Evolutionary conservation across 2,113 vertebrate genomes (phyloP).

Genomic region (Tragelaphus buxtoni): DNA sequence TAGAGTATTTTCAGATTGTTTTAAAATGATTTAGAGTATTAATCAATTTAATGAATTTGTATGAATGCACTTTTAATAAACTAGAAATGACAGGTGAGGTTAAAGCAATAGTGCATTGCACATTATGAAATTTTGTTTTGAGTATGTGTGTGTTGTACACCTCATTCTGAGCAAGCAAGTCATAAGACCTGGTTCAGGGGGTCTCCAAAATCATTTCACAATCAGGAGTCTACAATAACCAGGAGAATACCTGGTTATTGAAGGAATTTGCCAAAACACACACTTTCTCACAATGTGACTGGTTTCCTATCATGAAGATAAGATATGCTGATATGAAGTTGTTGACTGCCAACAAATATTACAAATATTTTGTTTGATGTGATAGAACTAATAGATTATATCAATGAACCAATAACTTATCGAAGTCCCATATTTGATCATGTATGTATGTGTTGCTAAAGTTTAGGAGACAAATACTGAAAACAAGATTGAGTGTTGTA

Average conservation of each 20-base stretch:
- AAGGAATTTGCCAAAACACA: background rate
- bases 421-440: background rate
- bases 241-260: background rate
- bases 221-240: background rate
- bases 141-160: background rate
- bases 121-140: background rate
- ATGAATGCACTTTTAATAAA: background rate
- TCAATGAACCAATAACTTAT: background rate
- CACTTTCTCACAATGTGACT: accelerated
- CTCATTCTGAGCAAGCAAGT: background rate
- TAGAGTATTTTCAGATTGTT: background rate
- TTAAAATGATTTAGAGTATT: background rate
- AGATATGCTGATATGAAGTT: background rate
- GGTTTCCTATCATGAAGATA: background rate
- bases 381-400: background rate
- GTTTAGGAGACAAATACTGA: background rate
- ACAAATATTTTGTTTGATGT: background rate
- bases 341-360: background rate
- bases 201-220: background rate
- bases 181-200: background rate
- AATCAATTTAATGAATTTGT: background rate
- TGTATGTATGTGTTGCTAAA: background rate
- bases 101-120: background rate
- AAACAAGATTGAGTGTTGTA: background rate
- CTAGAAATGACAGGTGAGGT: background rate